Evolutionary conservation across 1,140 invertebrate genomes (phyloP).

Genomic region (Achroia grisella): DNA sequence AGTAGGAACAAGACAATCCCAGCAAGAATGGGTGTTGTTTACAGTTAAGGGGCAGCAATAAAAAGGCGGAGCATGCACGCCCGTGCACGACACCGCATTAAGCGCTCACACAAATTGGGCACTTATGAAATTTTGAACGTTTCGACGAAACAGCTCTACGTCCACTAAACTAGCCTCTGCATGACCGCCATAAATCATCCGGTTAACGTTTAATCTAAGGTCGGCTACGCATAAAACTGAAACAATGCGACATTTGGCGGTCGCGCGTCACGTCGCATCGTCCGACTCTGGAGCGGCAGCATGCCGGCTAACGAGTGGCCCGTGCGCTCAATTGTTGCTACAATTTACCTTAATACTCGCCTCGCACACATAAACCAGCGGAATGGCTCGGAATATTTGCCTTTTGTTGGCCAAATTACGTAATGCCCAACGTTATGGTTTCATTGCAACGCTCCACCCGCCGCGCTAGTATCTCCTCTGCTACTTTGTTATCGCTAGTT

Average conservation of each 20-base stretch:
- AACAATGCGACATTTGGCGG: conserved; percentile 61
- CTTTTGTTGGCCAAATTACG: conserved; percentile 57
- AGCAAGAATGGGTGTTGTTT: conserved; percentile 62
- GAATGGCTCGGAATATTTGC: conserved; percentile 46
- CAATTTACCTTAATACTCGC: conserved; percentile 67
- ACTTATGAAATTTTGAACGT: conserved; percentile 60
- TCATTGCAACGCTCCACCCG: conserved; percentile 21
- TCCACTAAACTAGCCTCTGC: conserved; percentile 48
- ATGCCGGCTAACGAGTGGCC: conserved; percentile 55
- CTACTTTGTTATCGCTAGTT: too few relatives aligned
- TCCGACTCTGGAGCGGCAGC: background rate
- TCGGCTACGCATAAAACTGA: conserved; percentile 58
- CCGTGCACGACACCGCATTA: conserved; percentile 53
- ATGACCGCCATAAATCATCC: conserved; percentile 61
- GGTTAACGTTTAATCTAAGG: conserved; percentile 62
- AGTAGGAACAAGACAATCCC: conserved; percentile 34
- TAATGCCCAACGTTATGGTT: conserved; percentile 40
- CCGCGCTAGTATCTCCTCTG: too few relatives aligned
- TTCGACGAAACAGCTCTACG: conserved; percentile 51
- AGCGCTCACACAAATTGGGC: conserved; percentile 62
- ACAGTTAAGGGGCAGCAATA: conserved; percentile 65
- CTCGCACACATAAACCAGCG: conserved; percentile 53
- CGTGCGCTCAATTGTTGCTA: conserved; percentile 60
- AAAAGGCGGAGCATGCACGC: conserved; percentile 62
- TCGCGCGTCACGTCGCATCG: conserved; percentile 40